A percentile compares a stretch with the other conserved stretches of the same genome.
phyloP scores from a whole-genome alignment of 1,140 invertebrate genomes.

The Sipha flava region DNA sequence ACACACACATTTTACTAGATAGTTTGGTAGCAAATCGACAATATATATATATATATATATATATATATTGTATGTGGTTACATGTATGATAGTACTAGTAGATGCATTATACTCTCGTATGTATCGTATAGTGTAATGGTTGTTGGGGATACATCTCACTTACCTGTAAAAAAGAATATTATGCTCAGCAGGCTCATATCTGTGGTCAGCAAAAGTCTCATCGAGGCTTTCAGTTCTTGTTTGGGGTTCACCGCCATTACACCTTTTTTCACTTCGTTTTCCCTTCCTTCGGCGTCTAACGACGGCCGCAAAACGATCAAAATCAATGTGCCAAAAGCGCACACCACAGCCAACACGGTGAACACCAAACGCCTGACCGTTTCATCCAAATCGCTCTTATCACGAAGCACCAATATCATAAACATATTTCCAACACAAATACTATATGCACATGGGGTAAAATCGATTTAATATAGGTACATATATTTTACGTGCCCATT shows the following conservation, averaged over 20 bases:
- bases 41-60: no score
- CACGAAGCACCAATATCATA: background rate
- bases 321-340: conserved; percentile 62
- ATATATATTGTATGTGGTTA: no score
- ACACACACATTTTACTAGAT: no score
- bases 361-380: conserved; percentile 50
- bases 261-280: background rate
- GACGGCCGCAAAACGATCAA: conserved; percentile 55
- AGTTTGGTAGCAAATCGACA: no score
- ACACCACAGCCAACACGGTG: conserved; percentile 59
- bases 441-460: background rate
- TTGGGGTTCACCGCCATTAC: background rate
- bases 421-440: background rate
- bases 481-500: no score
- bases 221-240: conserved; percentile 62
- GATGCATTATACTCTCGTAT: no score
- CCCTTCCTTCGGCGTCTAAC: conserved; percentile 43
- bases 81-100: no score
- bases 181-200: conserved; percentile 77
- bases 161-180: conserved; percentile 83
- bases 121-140: no score
- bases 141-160: background rate
- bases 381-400: background rate
- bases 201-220: conserved; percentile 64
- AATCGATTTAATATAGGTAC: background rate